A percentile compares a stretch with the other conserved stretches of the same genome.
Evolutionary conservation across 2,797 vertebrate species (phyloP).

Genomic region (Poecilia gillii): DNA sequence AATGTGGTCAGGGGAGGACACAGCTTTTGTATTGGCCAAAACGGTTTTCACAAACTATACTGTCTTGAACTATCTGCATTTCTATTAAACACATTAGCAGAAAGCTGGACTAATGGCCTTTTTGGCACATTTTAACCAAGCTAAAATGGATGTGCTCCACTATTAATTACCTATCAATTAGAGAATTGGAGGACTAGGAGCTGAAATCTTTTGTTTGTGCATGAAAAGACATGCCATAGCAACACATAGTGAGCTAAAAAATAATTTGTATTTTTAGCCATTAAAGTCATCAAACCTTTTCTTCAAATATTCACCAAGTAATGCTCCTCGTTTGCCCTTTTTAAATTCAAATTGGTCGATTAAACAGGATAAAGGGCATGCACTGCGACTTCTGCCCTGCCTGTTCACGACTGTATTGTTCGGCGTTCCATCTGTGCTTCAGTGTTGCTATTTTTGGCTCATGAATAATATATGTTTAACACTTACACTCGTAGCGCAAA

Average conservation of each 20-base stretch:
- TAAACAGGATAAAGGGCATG: background rate
- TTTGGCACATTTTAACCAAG: background rate
- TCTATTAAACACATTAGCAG: conserved; percentile 14
- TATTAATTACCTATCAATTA: background rate
- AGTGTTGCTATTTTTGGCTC: background rate
- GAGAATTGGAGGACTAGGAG: background rate
- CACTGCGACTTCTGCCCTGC: background rate
- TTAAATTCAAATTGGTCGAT: conserved; percentile 19
- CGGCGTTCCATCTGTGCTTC: conserved; percentile 9
- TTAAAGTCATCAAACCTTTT: background rate
- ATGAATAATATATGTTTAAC: conserved; percentile 8
- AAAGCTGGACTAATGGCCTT: background rate
- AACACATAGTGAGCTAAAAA: background rate
- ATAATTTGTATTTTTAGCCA: background rate
- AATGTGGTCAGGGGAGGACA: background rate
- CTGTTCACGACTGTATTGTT: conserved; percentile 11
- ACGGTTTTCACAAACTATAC: background rate
- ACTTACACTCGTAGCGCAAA: conserved; percentile 91
- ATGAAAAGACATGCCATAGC: background rate
- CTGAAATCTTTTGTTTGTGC: background rate
- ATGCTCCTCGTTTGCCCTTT: background rate
- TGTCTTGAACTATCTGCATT: background rate
- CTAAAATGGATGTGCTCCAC: background rate
- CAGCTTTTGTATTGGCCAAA: background rate
- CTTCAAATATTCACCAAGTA: background rate